phyloP scores from a whole-genome alignment of 2,797 vertebrate genomes.

The Catharus ustulatus region DNA sequence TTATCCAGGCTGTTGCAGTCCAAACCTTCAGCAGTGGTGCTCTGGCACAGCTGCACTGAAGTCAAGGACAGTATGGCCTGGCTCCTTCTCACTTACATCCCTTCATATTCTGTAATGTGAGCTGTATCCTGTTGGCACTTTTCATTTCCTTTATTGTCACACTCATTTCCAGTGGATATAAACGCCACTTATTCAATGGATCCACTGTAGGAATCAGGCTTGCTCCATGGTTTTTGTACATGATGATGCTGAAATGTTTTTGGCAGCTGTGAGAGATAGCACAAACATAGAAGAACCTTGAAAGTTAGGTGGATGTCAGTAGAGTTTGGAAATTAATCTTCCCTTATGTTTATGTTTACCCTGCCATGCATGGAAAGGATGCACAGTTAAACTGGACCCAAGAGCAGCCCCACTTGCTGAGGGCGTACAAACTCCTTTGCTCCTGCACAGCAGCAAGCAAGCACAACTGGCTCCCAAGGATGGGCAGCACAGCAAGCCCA shows the following conservation, averaged over 20 bases:
- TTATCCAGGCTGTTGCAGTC: neutral
- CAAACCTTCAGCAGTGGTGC: neutral
- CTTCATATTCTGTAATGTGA: neutral
- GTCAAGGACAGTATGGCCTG: neutral
- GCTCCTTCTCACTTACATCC: neutral
- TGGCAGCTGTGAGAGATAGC: neutral
- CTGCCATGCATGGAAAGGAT: neutral
- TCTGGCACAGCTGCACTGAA: neutral
- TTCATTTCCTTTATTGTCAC: neutral
- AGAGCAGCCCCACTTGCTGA: neutral
- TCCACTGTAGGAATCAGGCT: accelerated
- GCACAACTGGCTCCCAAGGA: neutral
- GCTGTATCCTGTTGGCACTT: neutral
- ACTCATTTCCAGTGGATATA: neutral
- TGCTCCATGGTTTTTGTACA: neutral
- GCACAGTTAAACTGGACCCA: neutral
- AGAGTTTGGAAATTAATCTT: neutral
- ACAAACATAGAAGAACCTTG: neutral
- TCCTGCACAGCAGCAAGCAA: neutral
- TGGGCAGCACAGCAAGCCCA: neutral
- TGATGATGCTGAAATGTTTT: neutral
- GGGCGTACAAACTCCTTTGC: neutral
- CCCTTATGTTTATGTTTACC: neutral
- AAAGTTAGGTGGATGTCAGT: neutral
- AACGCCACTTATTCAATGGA: neutral